Conservation (phyloP, 2,113 vertebrate genomes). For the Gnathonemus longibarbis region DNA sequence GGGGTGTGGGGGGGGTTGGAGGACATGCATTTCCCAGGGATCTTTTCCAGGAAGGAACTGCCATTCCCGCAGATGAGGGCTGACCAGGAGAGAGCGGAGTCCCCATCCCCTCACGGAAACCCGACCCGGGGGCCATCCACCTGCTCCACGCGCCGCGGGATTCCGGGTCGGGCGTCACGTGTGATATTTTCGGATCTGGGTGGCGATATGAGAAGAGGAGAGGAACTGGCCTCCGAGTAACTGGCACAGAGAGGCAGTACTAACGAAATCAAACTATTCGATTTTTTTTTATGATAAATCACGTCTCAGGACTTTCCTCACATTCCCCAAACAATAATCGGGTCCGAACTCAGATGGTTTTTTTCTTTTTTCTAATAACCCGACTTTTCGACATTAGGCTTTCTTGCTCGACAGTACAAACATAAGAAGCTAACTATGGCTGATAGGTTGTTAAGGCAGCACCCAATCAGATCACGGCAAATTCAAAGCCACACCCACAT, state of each 20-base stretch:
- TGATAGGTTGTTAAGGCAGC: neutral
- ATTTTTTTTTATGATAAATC: neutral
- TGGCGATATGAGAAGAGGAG: neutral
- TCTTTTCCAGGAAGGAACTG: neutral
- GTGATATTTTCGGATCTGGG: neutral
- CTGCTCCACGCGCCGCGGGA: neutral
- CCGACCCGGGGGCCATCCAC: neutral
- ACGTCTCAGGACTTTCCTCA: neutral
- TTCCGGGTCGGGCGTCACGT: neutral
- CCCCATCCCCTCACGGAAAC: neutral
- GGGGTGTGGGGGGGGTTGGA: neutral
- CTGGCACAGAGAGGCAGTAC: neutral
- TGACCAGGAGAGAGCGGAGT: neutral
- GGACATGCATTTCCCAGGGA: neutral
- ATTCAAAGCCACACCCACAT: neutral
- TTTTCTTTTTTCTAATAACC: neutral
- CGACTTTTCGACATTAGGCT: neutral
- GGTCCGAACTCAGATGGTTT: neutral
- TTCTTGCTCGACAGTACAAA: neutral
- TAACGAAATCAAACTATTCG: neutral
- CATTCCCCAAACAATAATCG: neutral
- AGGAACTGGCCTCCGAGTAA: neutral
- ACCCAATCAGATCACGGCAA: neutral
- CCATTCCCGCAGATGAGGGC: neutral
- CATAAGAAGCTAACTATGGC: neutral